Evolutionary conservation across 2,797 vertebrate species (phyloP).

Genomic region (Ptychobarbus kaznakovi): DNA sequence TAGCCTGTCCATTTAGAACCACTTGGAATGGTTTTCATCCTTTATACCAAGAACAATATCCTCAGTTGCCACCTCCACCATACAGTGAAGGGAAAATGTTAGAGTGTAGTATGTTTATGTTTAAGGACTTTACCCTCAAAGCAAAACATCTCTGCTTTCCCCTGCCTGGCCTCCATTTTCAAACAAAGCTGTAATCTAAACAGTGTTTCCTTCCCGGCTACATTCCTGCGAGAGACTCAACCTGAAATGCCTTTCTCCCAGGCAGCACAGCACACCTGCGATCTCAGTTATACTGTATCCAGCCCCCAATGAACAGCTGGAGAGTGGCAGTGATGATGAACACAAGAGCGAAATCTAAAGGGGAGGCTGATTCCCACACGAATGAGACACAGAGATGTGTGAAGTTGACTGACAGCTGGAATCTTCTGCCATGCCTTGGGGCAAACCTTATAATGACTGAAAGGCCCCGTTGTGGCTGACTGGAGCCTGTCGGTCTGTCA

Average conservation of each 20-base stretch:
- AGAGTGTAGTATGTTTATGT: slow-evolving; percentile 46
- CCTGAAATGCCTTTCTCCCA: slow-evolving; percentile 39
- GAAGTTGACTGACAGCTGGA: slow-evolving; percentile 60
- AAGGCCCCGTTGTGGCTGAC: slow-evolving; percentile 63
- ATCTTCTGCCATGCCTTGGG: slow-evolving; percentile 64
- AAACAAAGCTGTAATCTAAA: slow-evolving; percentile 52
- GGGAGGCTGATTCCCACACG: slow-evolving; percentile 21
- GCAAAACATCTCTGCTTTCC: slow-evolving; percentile 38
- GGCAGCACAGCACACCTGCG: slow-evolving; percentile 50
- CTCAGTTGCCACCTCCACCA: slow-evolving; percentile 8
- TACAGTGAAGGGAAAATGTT: not conserved
- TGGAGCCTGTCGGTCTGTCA: slow-evolving; percentile 63
- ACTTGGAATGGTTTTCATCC: not conserved
- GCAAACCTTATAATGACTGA: slow-evolving; percentile 64
- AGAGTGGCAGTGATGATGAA: slow-evolving; percentile 32
- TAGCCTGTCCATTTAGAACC: slow-evolving; percentile 17
- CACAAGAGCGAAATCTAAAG: slow-evolving; percentile 43
- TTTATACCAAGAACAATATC: slow-evolving; percentile 10
- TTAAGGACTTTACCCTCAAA: slow-evolving; percentile 47
- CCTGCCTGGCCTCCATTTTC: slow-evolving; percentile 37
- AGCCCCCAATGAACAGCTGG: slow-evolving; percentile 38
- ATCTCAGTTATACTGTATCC: slow-evolving; percentile 38
- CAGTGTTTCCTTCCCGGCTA: slow-evolving; percentile 24
- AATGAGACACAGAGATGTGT: slow-evolving; percentile 26
- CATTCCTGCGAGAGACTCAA: slow-evolving; percentile 39